Percentiles rank a stretch among this genome's conserved stretches.
Evolutionary conservation across 2,797 vertebrate genomes (phyloP).

Genomic region (Orientallactaga sibirica): DNA sequence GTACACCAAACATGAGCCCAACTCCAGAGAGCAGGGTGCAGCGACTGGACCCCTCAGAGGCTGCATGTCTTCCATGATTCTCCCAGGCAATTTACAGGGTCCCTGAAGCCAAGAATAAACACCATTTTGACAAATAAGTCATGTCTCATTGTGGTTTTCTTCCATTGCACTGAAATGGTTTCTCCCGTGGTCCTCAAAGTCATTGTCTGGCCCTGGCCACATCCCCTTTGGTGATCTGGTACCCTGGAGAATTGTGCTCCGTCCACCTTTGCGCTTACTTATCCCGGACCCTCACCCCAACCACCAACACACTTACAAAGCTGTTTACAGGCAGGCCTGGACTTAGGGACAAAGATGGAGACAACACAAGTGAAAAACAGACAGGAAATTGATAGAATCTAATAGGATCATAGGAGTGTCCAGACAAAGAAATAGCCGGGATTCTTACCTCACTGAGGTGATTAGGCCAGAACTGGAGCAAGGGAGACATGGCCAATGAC

Average conservation of each 20-base stretch:
- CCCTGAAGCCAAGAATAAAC: neutral
- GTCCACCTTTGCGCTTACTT: neutral
- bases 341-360: neutral
- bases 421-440: neutral
- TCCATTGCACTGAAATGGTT: neutral
- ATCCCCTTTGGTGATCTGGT: neutral
- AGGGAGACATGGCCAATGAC: neutral
- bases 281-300: neutral
- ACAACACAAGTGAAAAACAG: neutral
- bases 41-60: neutral
- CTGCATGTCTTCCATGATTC: neutral
- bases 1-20: neutral
- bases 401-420: neutral
- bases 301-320: neutral
- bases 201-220: neutral
- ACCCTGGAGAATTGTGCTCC: neutral
- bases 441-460: neutral
- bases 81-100: neutral
- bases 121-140: conserved; percentile 41
- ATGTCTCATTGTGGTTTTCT: conserved; percentile 6
- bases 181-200: neutral
- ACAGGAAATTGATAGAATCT: neutral
- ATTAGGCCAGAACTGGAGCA: neutral
- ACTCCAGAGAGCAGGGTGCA: neutral
- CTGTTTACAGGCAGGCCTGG: neutral